Evolutionary conservation across 2,888 invertebrate genomes (phyloP).

Genomic region (Plemyria rubiginata): DNA sequence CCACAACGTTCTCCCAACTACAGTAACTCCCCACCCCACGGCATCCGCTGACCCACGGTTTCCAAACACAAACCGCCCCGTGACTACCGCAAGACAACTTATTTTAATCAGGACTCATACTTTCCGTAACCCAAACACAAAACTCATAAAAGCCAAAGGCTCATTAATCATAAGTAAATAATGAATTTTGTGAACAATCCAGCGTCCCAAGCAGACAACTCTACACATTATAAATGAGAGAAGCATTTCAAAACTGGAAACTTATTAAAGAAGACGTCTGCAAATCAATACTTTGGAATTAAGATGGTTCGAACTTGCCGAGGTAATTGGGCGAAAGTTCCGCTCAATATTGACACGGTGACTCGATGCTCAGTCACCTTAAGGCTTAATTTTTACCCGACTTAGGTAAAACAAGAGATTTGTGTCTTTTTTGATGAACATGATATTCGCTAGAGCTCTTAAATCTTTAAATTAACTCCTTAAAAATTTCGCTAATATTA

Average conservation of each 20-base stretch:
- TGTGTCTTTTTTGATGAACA: not conserved
- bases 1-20: no score
- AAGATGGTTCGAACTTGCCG: slow-evolving; percentile 68
- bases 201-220: slow-evolving; percentile 44
- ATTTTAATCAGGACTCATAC: not conserved
- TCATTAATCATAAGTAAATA: slow-evolving; percentile 45
- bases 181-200: slow-evolving; percentile 40
- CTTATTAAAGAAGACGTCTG: slow-evolving; percentile 74
- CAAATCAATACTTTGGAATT: slow-evolving; percentile 77
- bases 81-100: not conserved
- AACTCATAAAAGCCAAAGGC: slow-evolving; percentile 35
- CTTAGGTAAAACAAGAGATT: not conserved
- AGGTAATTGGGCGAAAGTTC: slow-evolving; percentile 79
- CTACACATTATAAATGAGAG: slow-evolving; percentile 73
- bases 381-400: slow-evolving; percentile 1
- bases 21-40: no score
- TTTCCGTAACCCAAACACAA: slow-evolving; percentile 17
- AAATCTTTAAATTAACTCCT: no score
- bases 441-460: no score
- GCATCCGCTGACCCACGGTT: not conserved
- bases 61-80: not conserved
- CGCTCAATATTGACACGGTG: slow-evolving; percentile 71
- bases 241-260: slow-evolving; percentile 69
- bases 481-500: no score
- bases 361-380: slow-evolving; percentile 53